Evolutionary conservation across 1,140 invertebrate species (phyloP), one percentile per base, ranked within the genome.

Genomic region (Pogonognathellus flavescens): DNA sequence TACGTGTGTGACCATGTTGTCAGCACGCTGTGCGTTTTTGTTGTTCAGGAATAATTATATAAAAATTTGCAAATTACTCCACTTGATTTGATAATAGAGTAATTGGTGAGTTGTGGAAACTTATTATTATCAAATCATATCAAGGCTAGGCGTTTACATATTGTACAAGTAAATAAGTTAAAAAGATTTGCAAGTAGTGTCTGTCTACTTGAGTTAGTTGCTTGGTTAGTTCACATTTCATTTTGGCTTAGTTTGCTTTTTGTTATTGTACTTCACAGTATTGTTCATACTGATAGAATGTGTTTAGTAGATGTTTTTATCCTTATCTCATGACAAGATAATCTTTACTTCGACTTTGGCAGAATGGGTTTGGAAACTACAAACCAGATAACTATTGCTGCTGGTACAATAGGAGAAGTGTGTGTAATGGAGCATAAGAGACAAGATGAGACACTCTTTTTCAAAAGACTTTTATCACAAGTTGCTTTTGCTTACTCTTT

Each of bases 81-180:
- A 76, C 25, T 76, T 76, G 70, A 49, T 76, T 49, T 49, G 70
- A 76, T 76, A 76, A 76, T 76, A 76, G 70, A 76, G 70, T 76
- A 76, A 76, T 76, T 76, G 70, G 70, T 49, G 25, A 76, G 70
- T 76, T 76, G 62, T 66, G 70, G 70, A 31, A n/a, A 76, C 14
- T 76, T 76, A 76, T 50, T 49, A 76, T 76, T 76, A 76, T 76
- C 70, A 76, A 76, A 76, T 76, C 70, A 76, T 49, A 13, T 31
- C 70, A 76, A 76, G 70, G 70, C n/a, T n/a, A n/a, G n/a, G n/a
- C n/a, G n/a, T n/a, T n/a, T n/a, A n/a, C n/a, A n/a, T 14, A 57
- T 57, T 14, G 11, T 57, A 57, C 2, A n/a, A n/a, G n/a, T n/a
- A n/a, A n/a, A 57, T n/a, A 14, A 57, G 53, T 41, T 6, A 6